A percentile compares a stretch with the other conserved stretches of the same genome.
These are phyloP conservation scores for Eurosta solidaginis DNA, from an alignment of 1,140 invertebrate genomes.

Conservation along the genomic window DNA sequence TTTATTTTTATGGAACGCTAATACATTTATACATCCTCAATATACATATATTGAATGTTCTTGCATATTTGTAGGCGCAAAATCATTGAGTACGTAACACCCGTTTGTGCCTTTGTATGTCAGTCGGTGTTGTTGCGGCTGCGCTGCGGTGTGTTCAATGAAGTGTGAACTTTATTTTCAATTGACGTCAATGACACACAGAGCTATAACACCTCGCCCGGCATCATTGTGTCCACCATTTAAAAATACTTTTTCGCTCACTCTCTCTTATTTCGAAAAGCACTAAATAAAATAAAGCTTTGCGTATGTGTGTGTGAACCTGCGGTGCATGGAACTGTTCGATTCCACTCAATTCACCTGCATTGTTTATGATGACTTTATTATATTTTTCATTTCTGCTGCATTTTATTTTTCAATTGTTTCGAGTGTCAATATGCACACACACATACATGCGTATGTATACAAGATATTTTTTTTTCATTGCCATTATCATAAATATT, in stretches of 20 bases:
- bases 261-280: neutral
- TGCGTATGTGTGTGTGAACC: neutral
- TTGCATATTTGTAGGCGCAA: neutral
- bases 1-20: no score
- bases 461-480: neutral
- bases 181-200: conserved; percentile 31
- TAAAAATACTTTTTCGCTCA: neutral
- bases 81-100: neutral
- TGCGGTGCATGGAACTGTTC: neutral
- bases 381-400: conserved; percentile 26
- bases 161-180: conserved; percentile 38
- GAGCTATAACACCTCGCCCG: neutral
- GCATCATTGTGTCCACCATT: neutral
- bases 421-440: no score
- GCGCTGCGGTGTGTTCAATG: conserved; percentile 31
- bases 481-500: neutral
- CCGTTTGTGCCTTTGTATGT: no score
- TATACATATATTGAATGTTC: no score
- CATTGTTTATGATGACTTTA: conserved; percentile 33
- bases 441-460: no score
- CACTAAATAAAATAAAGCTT: neutral
- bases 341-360: conserved; percentile 28
- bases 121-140: conserved; percentile 15
- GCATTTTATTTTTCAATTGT: conserved; percentile 13
- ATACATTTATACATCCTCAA: no score